Percentiles rank a stretch among this genome's conserved stretches.
phyloP scores from a whole-genome alignment of 1,140 invertebrate genomes.

The Elymnias hypermnestra region DNA sequence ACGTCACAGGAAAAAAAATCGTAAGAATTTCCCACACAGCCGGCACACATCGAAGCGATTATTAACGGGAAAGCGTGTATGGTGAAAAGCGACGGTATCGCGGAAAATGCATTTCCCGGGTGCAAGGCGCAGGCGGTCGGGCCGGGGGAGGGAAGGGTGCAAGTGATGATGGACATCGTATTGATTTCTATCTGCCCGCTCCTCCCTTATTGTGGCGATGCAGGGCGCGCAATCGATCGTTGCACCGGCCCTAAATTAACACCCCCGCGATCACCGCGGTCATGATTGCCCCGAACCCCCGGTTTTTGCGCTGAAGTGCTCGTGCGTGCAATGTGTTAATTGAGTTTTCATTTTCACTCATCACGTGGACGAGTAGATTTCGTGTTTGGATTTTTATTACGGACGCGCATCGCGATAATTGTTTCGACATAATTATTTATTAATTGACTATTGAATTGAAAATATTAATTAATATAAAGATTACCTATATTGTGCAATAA shows the following conservation, averaged over 20 bases:
- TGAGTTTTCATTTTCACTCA: conserved; percentile 36
- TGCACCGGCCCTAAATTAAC: conserved; percentile 62
- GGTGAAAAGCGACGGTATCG: conserved; percentile 39
- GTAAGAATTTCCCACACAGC: too few relatives aligned
- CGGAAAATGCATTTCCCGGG: conserved; percentile 69
- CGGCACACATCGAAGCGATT: too few relatives aligned
- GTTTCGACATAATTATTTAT: conserved; percentile 38
- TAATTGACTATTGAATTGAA: conserved; percentile 36
- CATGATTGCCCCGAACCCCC: conserved; percentile 22
- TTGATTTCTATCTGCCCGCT: conserved; percentile 75
- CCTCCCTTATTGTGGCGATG: conserved; percentile 71
- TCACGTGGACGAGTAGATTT: conserved; percentile 37
- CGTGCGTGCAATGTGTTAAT: conserved; percentile 45
- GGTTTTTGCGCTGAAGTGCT: conserved; percentile 38
- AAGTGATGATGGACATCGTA: conserved; percentile 73
- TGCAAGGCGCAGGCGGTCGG: conserved; percentile 65
- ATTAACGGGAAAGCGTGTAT: conserved; percentile 23
- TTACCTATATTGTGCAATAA: conserved; percentile 36
- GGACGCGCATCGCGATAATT: conserved; percentile 14
- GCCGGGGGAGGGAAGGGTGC: conserved; percentile 49
- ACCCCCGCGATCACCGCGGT: conserved; percentile 34
- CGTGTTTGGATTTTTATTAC: conserved; percentile 25
- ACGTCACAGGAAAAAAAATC: conserved; percentile 41
- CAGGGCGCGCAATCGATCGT: conserved; percentile 70
- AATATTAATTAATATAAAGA: conserved; percentile 16